A percentile compares a stretch with the other conserved stretches of the same genome.
Evolutionary conservation across 92 coral and sea anemone genomes (phyloP).

Genomic region (Hydrozoanthus gracilis): DNA sequence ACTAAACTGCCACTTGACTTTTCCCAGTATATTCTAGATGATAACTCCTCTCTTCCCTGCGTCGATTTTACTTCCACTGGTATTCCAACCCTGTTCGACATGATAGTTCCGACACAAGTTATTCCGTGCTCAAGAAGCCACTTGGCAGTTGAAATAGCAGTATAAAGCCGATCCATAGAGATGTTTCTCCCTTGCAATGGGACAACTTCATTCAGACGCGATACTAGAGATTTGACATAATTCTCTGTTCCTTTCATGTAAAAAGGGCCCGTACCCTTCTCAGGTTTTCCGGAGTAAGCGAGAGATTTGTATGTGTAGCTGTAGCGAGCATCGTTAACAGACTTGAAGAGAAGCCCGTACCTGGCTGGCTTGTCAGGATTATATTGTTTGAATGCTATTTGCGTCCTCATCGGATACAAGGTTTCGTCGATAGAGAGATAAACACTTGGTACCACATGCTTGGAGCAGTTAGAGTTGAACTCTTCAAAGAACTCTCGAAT

Average conservation of each 20-base stretch:
- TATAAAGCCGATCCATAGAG: not conserved
- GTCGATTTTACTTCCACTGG: constrained; percentile 16
- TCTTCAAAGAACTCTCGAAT: constrained; percentile 33
- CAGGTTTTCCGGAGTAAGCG: constrained; percentile 27
- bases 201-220: not conserved
- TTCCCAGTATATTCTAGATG: not conserved
- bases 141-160: not conserved
- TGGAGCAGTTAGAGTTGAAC: constrained; percentile 27
- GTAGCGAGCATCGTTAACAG: constrained; percentile 34
- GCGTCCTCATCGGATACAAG: constrained; percentile 43
- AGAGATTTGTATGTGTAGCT: constrained; percentile 17
- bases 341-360: constrained; percentile 36
- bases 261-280: not conserved
- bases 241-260: constrained; percentile 18
- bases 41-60: constrained; percentile 9
- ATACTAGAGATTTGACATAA: constrained; percentile 5
- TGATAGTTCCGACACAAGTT: constrained; percentile 15
- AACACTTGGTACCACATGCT: constrained; percentile 20
- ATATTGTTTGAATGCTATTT: constrained; percentile 31
- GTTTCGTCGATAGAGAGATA: constrained; percentile 29
- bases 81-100: constrained; percentile 26
- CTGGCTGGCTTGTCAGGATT: constrained; percentile 47
- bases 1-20: not conserved
- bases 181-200: constrained; percentile 7
- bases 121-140: constrained; percentile 23